phyloP scores from a whole-genome alignment of 2,797 vertebrate genomes.

The Pangasius krempfi region DNA sequence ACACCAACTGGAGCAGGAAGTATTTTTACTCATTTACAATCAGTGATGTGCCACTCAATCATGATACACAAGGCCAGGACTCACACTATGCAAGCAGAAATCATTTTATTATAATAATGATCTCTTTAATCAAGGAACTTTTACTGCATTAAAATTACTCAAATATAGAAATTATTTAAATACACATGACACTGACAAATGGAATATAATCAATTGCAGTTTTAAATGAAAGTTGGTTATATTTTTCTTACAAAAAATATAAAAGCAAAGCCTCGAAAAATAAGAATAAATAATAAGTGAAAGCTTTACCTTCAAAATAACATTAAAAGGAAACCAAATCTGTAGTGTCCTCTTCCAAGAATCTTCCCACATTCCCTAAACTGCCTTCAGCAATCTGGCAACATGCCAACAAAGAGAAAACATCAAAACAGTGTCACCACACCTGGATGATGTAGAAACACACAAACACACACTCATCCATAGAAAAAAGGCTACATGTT shows the following conservation, averaged over 20 bases:
- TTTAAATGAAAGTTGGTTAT: background rate
- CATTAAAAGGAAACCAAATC: background rate
- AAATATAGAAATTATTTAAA: background rate
- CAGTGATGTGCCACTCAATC: background rate
- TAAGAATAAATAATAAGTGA: background rate
- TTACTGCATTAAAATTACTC: background rate
- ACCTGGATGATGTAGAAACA: conserved; percentile 7
- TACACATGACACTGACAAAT: background rate
- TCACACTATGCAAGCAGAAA: background rate
- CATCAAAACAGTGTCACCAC: conserved; percentile 8
- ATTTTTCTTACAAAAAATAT: background rate
- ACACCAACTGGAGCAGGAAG: background rate
- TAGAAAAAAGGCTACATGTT: background rate
- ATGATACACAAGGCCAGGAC: background rate
- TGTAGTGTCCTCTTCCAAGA: background rate
- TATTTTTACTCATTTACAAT: background rate
- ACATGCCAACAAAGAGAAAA: background rate
- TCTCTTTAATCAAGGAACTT: background rate
- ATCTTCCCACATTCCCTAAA: background rate
- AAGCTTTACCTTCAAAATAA: background rate
- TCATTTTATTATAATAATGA: background rate
- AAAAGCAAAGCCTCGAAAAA: background rate
- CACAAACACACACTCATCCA: background rate
- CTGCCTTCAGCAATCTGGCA: conserved; percentile 17
- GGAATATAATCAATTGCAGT: background rate